These are phyloP conservation scores for Epinephelus awoara DNA, from an alignment of 2,797 vertebrate genomes.

Conservation along the genomic window DNA sequence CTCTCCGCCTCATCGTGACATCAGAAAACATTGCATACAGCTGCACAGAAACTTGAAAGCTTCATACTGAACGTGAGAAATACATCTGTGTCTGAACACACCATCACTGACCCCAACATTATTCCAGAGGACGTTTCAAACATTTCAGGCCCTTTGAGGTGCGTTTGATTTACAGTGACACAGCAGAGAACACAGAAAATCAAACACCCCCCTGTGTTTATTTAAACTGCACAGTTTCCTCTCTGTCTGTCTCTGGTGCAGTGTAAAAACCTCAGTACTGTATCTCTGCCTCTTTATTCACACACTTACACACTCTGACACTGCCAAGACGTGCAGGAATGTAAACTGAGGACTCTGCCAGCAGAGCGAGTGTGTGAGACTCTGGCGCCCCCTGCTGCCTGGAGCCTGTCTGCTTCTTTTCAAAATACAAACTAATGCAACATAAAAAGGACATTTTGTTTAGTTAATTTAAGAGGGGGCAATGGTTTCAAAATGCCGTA, in stretches of 20 bases:
- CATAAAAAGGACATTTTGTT: not conserved
- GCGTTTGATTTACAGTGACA: constrained; percentile 54
- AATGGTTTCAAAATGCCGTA: no score
- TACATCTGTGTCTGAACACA: constrained; percentile 15
- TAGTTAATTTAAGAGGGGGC: no score
- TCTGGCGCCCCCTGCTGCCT: constrained; percentile 55
- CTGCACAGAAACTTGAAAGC: not conserved
- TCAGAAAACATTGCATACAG: no score
- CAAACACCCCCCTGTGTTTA: constrained; percentile 56
- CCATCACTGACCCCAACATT: constrained; percentile 29
- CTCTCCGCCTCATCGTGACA: no score
- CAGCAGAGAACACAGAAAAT: constrained; percentile 43
- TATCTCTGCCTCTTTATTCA: constrained; percentile 40
- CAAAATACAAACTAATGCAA: not conserved
- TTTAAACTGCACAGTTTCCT: constrained; percentile 50
- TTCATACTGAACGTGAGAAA: constrained; percentile 4
- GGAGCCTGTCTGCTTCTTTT: not conserved
- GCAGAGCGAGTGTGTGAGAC: not conserved
- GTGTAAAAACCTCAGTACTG: constrained; percentile 35
- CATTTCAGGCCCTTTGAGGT: constrained; percentile 47
- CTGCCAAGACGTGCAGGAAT: constrained; percentile 24
- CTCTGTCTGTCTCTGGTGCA: constrained; percentile 31
- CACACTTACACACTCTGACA: constrained; percentile 8
- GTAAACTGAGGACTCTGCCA: constrained; percentile 21
- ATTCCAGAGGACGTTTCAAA: constrained; percentile 55